Evolutionary conservation across 2,113 vertebrate genomes (phyloP), one percentile per base, ranked within the genome.

Genomic region (Lonchura striata): DNA sequence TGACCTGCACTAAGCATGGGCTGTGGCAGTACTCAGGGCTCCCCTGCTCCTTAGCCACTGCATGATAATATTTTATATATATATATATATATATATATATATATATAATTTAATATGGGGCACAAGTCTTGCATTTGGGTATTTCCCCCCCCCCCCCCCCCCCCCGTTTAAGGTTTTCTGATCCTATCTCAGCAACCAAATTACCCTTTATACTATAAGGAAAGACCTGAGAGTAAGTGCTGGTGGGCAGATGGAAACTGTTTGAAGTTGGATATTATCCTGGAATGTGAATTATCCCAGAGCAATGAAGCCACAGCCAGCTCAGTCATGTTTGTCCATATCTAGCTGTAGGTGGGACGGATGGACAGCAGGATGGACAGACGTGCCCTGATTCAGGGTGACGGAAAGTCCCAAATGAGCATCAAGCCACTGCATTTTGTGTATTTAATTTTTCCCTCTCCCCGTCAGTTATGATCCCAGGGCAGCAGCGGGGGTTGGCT

Each of bases 101-200:
- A 12, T 6, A 23, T 18, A 41, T 68, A 54, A 61, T 42, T 64
- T 31, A 15, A 27, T 76, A 54, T 35, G 11, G 35, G 37, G 6
- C 14, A 52, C 27, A 50, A 13, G 13, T 11, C 18, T 75, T 56
- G 41, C 24, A 5, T 24, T 76, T 41, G 31, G 10, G 4, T 8
- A 24, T 19, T 47, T 47, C 13, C 1, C 6, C 7, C 10, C 0
- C 7, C 10, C 0, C 7, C 10, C 0, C 13, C 1, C 6, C 13
- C 1, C 6, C 7, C 10, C 0, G 0, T 52, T 69, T 50, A 27
- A 35, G 16, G 22, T 46, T 4, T 0, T 27, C 24, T 28, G 39
- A 41, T 75, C 27, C 20, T 31, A 35, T 13, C 13, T 4, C 4
- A 60, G 49, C 27, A 31, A 13, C 41, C 4, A 8, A 68, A 42